These are phyloP conservation scores for Epinotia bilunana DNA, from an alignment of 2,888 invertebrate genomes.

Conservation along the genomic window DNA sequence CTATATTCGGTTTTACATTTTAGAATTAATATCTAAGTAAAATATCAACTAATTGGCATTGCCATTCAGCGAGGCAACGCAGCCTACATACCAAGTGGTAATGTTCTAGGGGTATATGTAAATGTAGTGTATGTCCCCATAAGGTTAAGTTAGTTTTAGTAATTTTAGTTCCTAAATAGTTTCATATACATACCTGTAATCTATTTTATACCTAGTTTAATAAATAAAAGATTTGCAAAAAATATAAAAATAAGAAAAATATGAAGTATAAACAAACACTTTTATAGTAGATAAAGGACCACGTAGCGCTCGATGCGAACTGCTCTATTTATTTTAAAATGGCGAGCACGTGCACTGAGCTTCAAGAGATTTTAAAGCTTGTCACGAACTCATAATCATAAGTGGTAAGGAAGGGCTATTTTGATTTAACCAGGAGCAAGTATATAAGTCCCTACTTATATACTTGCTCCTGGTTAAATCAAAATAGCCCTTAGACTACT, in stretches of 20 bases:
- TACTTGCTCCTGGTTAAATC: too few relatives aligned
- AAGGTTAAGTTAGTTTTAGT: too few relatives aligned
- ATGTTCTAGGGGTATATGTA: too few relatives aligned
- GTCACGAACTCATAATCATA: constrained; percentile 43
- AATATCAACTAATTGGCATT: background rate
- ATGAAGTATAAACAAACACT: background rate
- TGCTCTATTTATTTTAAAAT: constrained; percentile 37
- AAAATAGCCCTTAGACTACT: too few relatives aligned
- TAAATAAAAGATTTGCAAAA: too few relatives aligned
- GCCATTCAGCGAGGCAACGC: too few relatives aligned
- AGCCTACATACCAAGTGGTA: too few relatives aligned
- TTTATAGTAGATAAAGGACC: background rate
- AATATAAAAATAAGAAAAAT: background rate
- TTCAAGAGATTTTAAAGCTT: constrained; percentile 42
- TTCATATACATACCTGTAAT: too few relatives aligned
- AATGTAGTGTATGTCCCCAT: too few relatives aligned
- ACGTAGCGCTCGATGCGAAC: constrained; percentile 23
- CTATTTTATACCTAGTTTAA: too few relatives aligned
- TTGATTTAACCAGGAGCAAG: constrained; percentile 22
- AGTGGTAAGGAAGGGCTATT: constrained; percentile 35
- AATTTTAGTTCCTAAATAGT: too few relatives aligned
- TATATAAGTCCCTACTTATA: too few relatives aligned
- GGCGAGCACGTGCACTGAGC: constrained; percentile 30
- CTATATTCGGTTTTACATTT: background rate
- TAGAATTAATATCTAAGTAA: background rate